Base-by-base conservation (phyloP, 2,888 invertebrate species). In the Polyploca ridens region DNA sequence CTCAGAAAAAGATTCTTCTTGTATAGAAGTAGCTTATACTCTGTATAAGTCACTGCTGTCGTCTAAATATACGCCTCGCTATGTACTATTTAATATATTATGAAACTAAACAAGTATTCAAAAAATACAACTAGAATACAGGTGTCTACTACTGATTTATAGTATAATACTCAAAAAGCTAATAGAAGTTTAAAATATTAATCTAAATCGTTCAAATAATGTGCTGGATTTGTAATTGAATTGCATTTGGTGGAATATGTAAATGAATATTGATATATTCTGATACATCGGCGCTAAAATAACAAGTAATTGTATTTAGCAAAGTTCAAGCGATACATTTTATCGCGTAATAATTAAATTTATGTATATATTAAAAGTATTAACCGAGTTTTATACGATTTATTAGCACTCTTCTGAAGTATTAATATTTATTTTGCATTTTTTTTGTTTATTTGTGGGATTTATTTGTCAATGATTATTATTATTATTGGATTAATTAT, bases 401-500 rank as follows among this genome's bases (percentile, higher is more conserved):
- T 76, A 69, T 33, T 13, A 68, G 62, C 66, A 64, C 67, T 65
- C 67, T 74, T 76, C 71, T 71, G 64, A 71, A 33, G 61, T 61
- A 71, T 65, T 70, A 66, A 72, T 78, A 78, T 78, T 77, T 76
- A 76, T 78, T 74, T 70, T 66, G 62, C 64, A 69, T 68, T 68
- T 68, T 27, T 70, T 64, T 68, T 64, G 62, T 69, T 77, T 73
- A 73, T 77, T 77, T 27, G 67, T 66, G 68, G 67, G 63, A 69
- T 67, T 68, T 70, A 68, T 69, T 70, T 76, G 64, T 73, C 68
- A 72, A 71, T 73, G 73, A 75, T 77, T 69, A 68, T 72, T 70
- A 44, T 74, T 72, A 74, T 79, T 76, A 79, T 78, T 79, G 79
- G 78, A 76, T 79, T 83, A 54, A 54, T 54, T 54, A 77, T 75